Evolutionary conservation across 2,113 vertebrate species (phyloP), one percentile per base, ranked within the genome.

Genomic region (Thalassoma bifasciatum): DNA sequence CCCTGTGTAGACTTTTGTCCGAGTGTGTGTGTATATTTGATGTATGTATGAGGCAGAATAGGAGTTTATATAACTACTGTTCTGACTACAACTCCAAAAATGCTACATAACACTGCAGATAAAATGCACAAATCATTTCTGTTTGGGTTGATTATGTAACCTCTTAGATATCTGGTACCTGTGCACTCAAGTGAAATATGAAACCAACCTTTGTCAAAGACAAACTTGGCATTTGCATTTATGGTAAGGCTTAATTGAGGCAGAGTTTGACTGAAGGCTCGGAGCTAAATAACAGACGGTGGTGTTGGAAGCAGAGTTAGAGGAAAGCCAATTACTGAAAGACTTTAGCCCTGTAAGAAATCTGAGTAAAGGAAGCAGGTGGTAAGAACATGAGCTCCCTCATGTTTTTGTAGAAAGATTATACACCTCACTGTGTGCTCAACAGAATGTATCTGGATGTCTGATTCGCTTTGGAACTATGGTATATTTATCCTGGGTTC

Each of bases 251-350:
- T 82, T 52, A 81, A 79, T 81, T 77, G 74, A 67, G 26, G 57
- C 44, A 24, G 8, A 26, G 64, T 69, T 72, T 81, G 72, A 79
- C 56, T 75, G 85, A 44, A 78, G 65, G 61, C 66, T 72, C 59
- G 30, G 65, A 61, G 60, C 67, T 72, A 81, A 47, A 60, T 14
- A 38, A 59, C 21, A 44, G 79, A 63, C 44, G 47, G 23, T 34
- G 36, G 19, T 17, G 38, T 49, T 70, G 44, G 37, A 30, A 69
- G 54, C 62, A 36, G n/a, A 13, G 38, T 40, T 12, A 13, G 46
- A 82, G 57, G 26, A 51, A 68, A 79, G 56, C 54, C 71, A 76
- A 78, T 82, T 86, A 84, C 66, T 53, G 52, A n/a, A 44, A 8
- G 56, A 66, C 34, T 37, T n/a, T 47, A 42, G 19, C 72, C 34